Evolutionary conservation across 1,140 invertebrate genomes (phyloP).

Genomic region (Drosophila guanche): DNA sequence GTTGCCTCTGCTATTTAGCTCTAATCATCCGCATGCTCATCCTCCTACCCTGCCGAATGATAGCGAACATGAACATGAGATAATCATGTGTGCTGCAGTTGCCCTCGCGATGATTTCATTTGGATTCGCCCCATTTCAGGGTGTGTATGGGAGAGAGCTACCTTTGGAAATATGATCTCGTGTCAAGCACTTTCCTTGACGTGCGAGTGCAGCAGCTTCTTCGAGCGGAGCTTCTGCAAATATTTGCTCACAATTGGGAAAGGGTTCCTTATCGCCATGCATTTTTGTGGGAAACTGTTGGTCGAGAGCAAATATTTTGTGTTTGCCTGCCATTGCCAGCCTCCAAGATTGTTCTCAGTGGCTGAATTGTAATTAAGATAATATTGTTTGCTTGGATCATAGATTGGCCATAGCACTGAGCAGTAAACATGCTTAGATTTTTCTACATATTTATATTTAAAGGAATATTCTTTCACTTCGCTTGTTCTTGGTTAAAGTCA

Average conservation of each 20-base stretch:
- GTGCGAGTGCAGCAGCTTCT: constrained; percentile 25
- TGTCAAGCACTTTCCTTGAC: constrained; percentile 26
- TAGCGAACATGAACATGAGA: constrained; percentile 35
- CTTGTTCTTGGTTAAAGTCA: no score
- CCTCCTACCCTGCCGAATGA: constrained; percentile 30
- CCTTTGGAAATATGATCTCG: constrained; percentile 67
- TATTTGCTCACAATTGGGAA: constrained; percentile 44
- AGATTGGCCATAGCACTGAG: neutral
- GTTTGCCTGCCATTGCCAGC: constrained; percentile 4
- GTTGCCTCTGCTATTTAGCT: constrained; percentile 14
- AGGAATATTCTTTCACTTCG: no score
- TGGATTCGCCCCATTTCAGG: neutral
- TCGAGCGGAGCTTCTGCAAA: constrained; percentile 14
- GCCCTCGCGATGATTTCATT: constrained; percentile 8
- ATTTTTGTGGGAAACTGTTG: constrained; percentile 25
- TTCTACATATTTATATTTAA: no score
- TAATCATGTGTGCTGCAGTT: constrained; percentile 32
- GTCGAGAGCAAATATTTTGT: constrained; percentile 11
- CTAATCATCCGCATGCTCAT: constrained; percentile 38
- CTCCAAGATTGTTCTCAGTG: constrained; percentile 5
- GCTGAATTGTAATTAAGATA: constrained; percentile 24
- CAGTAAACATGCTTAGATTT: no score
- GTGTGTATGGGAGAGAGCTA: neutral
- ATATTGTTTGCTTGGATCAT: neutral
- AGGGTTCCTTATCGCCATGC: constrained; percentile 24